Percentiles rank a stretch among this genome's conserved stretches.
These are phyloP conservation scores for Hirtodrosophila alboralis DNA, from an alignment of 2,888 invertebrate species.

Conservation along the genomic window DNA sequence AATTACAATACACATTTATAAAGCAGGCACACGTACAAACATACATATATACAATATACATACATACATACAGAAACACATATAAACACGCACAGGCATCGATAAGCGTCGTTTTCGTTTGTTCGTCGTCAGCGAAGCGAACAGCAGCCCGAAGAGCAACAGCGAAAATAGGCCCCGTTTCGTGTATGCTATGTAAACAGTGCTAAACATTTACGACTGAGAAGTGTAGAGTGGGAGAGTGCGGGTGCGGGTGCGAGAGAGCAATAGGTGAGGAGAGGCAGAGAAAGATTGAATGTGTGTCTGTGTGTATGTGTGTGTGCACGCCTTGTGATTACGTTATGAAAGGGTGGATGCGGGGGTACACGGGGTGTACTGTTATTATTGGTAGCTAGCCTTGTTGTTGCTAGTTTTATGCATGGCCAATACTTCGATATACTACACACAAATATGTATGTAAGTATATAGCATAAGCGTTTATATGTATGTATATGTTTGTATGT, in stretches of 20 bases:
- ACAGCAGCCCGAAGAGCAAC: conserved; percentile 36
- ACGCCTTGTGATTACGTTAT: too few species aligned
- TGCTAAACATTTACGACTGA: conserved; percentile 50
- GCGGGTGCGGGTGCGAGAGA: conserved; percentile 7
- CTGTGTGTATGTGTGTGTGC: too few species aligned
- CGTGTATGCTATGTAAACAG: conserved; percentile 72
- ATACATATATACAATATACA: too few species aligned
- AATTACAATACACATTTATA: too few species aligned
- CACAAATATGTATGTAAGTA: too few species aligned
- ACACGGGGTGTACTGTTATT: conserved; percentile 4
- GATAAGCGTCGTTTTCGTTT: conserved; percentile 54
- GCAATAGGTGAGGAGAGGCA: conserved; percentile 4
- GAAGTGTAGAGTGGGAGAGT: conserved; percentile 2
- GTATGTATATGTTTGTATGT: not conserved
- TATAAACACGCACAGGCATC: conserved; percentile 51
- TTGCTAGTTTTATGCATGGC: conserved; percentile 36
- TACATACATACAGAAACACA: conserved; percentile 4
- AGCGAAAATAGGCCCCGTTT: conserved; percentile 68
- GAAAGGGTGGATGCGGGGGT: not conserved
- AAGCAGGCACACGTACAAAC: too few species aligned
- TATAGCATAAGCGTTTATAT: not conserved
- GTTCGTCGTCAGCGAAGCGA: conserved; percentile 34
- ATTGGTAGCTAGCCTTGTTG: conserved; percentile 38
- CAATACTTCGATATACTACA: conserved; percentile 30
- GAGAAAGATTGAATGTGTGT: too few species aligned